Evolutionary conservation across 2,888 invertebrate species (phyloP).

Genomic region (Morpho deidamia): DNA sequence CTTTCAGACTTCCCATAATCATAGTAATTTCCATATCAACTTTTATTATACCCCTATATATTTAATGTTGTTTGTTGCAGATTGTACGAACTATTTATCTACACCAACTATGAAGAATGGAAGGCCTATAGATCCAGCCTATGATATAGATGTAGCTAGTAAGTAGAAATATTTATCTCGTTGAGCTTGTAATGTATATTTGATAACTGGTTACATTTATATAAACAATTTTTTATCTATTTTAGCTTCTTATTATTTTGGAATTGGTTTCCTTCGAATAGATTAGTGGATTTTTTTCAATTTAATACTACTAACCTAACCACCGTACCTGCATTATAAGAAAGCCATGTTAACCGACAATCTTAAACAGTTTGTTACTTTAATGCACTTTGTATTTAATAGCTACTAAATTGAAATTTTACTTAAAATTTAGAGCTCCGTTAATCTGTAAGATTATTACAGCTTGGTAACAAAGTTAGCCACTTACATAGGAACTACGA

Average conservation of each 20-base stretch:
- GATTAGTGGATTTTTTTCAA: no score
- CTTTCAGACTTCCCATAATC: no score
- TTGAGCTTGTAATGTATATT: background rate
- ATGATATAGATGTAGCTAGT: slow-evolving; percentile 64
- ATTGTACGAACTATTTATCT: slow-evolving; percentile 64
- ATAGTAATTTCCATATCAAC: no score
- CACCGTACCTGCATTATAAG: no score
- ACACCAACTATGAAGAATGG: slow-evolving; percentile 47
- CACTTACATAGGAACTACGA: background rate
- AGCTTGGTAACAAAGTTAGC: background rate
- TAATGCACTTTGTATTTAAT: background rate
- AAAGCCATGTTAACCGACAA: no score
- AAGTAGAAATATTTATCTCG: slow-evolving; percentile 32
- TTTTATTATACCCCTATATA: no score
- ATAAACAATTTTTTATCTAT: no score
- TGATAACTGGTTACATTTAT: background rate
- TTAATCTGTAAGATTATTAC: background rate
- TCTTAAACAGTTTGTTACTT: background rate
- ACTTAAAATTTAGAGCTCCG: background rate
- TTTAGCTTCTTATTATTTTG: no score
- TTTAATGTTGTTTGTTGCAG: slow-evolving; percentile 43
- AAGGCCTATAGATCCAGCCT: slow-evolving; percentile 51
- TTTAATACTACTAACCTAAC: no score
- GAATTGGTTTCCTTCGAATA: no score
- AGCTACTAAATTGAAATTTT: background rate